These are phyloP conservation scores for Aspidiotus rigidus DNA, from an alignment of 2,888 invertebrate genomes.

Conservation along the genomic window DNA sequence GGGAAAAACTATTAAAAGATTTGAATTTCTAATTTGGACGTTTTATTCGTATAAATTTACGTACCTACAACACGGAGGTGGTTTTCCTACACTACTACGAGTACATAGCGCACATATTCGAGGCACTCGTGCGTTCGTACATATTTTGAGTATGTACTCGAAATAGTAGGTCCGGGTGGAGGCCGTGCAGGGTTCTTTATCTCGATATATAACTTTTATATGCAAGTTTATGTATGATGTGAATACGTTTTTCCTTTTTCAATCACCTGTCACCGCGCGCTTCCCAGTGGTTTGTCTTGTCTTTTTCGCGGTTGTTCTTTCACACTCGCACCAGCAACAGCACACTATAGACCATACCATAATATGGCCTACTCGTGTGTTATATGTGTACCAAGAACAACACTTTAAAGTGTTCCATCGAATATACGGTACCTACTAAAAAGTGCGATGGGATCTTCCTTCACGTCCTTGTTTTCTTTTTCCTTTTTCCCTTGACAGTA, in stretches of 20 bases:
- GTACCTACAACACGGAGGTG: no score
- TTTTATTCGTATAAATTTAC: no score
- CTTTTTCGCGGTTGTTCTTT: slow-evolving; percentile 1
- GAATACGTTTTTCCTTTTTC: slow-evolving; percentile 1
- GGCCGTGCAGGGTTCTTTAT: no score
- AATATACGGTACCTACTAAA: no score
- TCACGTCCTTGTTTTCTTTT: not conserved
- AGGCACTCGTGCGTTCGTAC: not conserved
- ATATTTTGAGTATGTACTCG: not conserved
- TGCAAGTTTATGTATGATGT: not conserved
- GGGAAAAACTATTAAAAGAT: no score
- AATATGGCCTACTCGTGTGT: no score
- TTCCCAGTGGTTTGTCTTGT: not conserved
- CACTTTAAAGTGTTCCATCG: not conserved
- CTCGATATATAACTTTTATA: no score
- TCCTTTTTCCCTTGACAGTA: not conserved
- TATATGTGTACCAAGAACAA: not conserved
- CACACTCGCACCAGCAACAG: not conserved
- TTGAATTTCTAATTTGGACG: no score
- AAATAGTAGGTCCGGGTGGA: not conserved
- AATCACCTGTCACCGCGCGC: not conserved
- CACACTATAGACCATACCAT: no score
- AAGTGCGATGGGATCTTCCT: no score
- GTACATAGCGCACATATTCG: not conserved
- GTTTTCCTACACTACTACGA: no score